Conservation (phyloP, 2,113 vertebrate genomes). For the Baryphthengus martii region DNA sequence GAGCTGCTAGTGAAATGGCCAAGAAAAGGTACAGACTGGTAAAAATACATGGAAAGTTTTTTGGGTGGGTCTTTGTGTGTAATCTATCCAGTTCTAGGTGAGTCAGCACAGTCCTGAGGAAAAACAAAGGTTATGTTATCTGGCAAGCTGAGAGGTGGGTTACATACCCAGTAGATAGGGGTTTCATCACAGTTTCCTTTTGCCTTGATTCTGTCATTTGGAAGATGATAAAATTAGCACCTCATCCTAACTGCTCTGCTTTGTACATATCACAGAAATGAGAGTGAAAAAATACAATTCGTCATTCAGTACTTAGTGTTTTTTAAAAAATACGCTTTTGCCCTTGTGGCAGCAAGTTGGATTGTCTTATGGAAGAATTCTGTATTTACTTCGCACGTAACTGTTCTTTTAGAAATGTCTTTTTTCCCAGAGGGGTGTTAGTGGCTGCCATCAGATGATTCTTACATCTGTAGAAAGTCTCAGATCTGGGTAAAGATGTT, state of each 20-base stretch:
- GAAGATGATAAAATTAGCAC: neutral
- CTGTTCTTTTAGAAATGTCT: neutral
- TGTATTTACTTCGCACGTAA: neutral
- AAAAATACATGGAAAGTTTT: neutral
- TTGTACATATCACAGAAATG: neutral
- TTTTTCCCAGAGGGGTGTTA: neutral
- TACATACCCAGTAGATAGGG: neutral
- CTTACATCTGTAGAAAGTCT: neutral
- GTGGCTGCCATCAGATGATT: neutral
- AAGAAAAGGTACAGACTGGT: neutral
- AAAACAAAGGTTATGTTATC: neutral
- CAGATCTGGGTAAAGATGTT: neutral
- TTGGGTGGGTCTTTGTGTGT: neutral
- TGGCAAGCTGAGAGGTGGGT: neutral
- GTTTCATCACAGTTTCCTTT: neutral
- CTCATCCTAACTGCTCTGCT: neutral
- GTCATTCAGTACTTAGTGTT: neutral
- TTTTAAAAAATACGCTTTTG: neutral
- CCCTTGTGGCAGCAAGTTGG: neutral
- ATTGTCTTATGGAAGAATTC: neutral
- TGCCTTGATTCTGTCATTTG: neutral
- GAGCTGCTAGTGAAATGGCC: neutral
- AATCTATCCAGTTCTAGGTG: neutral
- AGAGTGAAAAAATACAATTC: neutral
- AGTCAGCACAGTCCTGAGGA: neutral